Conservation (phyloP, 2,797 vertebrate species). For the Lagorchestes hirsutus region DNA sequence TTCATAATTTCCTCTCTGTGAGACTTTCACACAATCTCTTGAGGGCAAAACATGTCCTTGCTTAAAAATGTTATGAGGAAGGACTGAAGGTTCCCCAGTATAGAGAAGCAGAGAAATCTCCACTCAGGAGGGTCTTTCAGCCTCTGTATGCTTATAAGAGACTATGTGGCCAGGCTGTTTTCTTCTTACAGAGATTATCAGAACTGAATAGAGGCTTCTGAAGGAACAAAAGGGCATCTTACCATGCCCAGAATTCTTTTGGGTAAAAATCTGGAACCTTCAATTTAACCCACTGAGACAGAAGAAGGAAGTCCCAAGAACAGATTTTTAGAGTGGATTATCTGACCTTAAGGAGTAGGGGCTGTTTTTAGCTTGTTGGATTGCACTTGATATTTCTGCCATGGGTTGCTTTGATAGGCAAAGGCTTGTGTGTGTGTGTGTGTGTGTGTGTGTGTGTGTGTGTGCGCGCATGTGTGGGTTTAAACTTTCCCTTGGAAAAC, state of each 20-base stretch:
- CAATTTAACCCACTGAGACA: slow-evolving; percentile 27
- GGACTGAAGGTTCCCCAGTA: background rate
- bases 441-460: too few relatives aligned
- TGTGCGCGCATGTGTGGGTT: too few relatives aligned
- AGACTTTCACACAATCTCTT: slow-evolving; percentile 53
- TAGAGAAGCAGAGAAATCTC: background rate
- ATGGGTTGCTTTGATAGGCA: background rate
- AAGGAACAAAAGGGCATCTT: background rate
- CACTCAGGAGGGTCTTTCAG: background rate
- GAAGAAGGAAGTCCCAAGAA: slow-evolving; percentile 29
- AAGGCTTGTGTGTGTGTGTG: background rate
- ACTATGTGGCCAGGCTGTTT: background rate
- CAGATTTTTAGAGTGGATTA: background rate
- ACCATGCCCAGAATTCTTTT: background rate
- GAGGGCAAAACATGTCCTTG: slow-evolving; percentile 66
- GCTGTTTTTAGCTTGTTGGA: background rate
- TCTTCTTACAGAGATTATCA: background rate
- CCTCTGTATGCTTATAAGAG: background rate
- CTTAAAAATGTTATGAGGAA: background rate
- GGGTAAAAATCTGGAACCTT: background rate
- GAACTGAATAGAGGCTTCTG: background rate
- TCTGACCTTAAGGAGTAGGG: background rate
- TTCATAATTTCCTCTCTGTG: slow-evolving; percentile 68
- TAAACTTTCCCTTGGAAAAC: background rate
- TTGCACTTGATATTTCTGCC: background rate